Conservation (phyloP, 1,140 invertebrate genomes). For the Sweltsa coloradensis region DNA sequence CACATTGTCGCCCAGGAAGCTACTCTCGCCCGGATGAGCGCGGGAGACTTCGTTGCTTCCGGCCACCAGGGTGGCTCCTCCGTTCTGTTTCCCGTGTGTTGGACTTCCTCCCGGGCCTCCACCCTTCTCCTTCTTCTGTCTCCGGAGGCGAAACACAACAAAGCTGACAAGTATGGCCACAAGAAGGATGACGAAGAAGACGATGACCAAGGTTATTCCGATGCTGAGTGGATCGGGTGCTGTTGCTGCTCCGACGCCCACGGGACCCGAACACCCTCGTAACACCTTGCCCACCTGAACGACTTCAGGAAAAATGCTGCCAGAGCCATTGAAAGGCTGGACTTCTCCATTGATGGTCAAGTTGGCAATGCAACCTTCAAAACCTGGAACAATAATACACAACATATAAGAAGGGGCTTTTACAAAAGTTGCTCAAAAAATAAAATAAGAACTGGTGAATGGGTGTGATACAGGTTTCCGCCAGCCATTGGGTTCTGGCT, state of each 20-base stretch:
- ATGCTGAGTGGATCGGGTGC: conserved; percentile 77
- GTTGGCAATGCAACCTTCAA: conserved; percentile 81
- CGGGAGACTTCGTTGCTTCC: conserved; percentile 12
- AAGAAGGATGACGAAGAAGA: conserved; percentile 83
- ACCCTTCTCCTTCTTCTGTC: conserved; percentile 72
- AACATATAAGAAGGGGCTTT: background rate
- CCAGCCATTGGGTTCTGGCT: background rate
- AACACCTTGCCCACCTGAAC: conserved; percentile 53
- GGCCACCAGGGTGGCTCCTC: conserved; percentile 34
- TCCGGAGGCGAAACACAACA: conserved; percentile 72
- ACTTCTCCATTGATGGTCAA: conserved; percentile 81
- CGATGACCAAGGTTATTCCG: conserved; percentile 82
- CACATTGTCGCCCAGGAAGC: conserved; percentile 49
- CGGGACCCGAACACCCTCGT: conserved; percentile 50
- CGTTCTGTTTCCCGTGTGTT: conserved; percentile 53
- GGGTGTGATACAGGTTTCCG: no score
- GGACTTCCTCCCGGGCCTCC: conserved; percentile 39
- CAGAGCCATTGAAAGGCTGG: conserved; percentile 77
- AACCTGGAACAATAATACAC: conserved; percentile 38
- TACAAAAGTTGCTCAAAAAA: background rate
- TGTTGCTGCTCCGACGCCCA: conserved; percentile 54
- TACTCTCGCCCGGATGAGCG: conserved; percentile 17
- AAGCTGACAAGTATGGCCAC: conserved; percentile 81
- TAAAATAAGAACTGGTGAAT: background rate
- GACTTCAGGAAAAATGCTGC: conserved; percentile 61